A percentile compares a stretch with the other conserved stretches of the same genome.
Conservation (phyloP, 2,888 invertebrate species). For the Mesochorus sp. region DNA sequence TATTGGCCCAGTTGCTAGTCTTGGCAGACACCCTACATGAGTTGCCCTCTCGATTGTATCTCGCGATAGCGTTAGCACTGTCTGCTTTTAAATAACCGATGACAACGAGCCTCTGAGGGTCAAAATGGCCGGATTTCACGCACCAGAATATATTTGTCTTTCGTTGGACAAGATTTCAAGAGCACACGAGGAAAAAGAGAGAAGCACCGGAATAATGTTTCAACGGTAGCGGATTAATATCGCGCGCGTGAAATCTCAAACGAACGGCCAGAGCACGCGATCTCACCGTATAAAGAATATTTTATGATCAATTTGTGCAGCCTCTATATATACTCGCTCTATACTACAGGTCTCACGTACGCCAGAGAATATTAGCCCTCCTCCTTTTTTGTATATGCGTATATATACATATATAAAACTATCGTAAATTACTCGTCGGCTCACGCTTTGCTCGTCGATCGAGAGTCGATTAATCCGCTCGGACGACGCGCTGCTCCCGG, state of each 20-base stretch:
- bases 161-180: neutral
- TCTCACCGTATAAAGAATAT: conserved; percentile 44
- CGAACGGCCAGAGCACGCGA: conserved; percentile 52
- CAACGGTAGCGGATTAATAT: conserved; percentile 54
- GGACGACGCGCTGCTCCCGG: conserved; percentile 18
- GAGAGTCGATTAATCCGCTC: conserved; percentile 52
- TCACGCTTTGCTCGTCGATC: conserved; percentile 54
- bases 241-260: conserved; percentile 58
- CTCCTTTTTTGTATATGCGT: neutral
- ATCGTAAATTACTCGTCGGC: conserved; percentile 26
- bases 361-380: conserved; percentile 46
- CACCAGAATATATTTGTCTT: neutral
- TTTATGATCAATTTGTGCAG: conserved; percentile 48
- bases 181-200: too few relatives aligned
- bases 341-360: conserved; percentile 27
- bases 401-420: neutral
- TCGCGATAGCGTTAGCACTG: too few relatives aligned
- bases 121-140: too few relatives aligned
- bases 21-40: too few relatives aligned
- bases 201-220: too few relatives aligned
- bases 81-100: too few relatives aligned
- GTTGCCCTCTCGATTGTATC: too few relatives aligned
- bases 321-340: neutral
- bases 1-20: too few relatives aligned
- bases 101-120: too few relatives aligned